Evolutionary conservation across 2,113 vertebrate species (phyloP).

Genomic region (Microcebus ravelobensis): DNA sequence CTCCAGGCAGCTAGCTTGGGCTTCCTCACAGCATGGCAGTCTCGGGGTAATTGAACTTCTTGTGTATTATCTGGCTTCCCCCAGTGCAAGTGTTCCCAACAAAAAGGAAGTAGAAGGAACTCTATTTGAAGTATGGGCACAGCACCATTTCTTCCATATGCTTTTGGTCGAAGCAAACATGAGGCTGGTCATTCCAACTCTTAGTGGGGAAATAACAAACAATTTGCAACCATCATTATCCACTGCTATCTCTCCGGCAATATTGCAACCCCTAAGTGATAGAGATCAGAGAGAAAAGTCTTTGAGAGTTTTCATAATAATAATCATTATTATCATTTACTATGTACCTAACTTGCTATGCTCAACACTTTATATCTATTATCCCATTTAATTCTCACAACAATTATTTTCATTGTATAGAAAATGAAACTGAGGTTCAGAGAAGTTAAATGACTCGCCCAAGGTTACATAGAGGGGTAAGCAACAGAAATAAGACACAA

Average conservation of each 20-base stretch:
- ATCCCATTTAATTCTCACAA: background rate
- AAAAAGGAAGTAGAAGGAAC: background rate
- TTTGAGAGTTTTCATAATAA: background rate
- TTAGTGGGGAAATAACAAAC: background rate
- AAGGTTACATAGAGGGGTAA: background rate
- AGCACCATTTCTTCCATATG: background rate
- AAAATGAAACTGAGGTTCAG: conserved; percentile 19
- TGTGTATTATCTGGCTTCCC: background rate
- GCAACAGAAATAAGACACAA: background rate
- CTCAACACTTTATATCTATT: background rate
- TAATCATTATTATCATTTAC: background rate
- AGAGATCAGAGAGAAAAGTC: background rate
- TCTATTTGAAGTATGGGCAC: background rate
- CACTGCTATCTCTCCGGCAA: background rate
- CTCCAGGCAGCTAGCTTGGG: background rate
- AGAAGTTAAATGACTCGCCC: background rate
- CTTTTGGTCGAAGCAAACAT: background rate
- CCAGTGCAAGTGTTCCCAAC: background rate
- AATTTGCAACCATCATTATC: background rate
- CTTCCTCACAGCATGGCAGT: background rate
- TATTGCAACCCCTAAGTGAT: background rate
- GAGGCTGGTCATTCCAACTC: background rate
- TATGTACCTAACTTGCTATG: background rate
- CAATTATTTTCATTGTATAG: background rate
- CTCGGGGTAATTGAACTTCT: background rate